Conservation (phyloP, 2,113 vertebrate genomes). For the Oryzias melastigma region DNA sequence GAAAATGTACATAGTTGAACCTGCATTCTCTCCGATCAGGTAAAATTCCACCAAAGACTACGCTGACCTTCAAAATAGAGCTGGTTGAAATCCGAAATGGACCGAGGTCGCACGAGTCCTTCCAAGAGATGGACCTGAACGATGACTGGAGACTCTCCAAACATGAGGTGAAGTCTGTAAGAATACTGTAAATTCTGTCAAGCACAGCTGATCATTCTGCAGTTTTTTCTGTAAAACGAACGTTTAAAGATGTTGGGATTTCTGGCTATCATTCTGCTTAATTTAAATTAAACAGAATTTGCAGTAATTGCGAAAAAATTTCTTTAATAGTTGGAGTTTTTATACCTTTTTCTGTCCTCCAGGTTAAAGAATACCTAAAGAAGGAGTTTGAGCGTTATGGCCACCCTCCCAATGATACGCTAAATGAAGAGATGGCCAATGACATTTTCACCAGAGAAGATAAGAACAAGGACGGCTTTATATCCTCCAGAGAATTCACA, state of each 20-base stretch:
- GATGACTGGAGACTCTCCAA: slow-evolving; percentile 97
- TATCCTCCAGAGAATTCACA: slow-evolving; percentile 95
- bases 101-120: slow-evolving; percentile 94
- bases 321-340: too few relatives aligned
- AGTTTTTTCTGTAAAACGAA: neutral
- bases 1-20: neutral
- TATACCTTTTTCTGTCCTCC: neutral
- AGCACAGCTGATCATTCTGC: neutral
- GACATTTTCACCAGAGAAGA: slow-evolving; percentile 97
- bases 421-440: slow-evolving; percentile 89
- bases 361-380: slow-evolving; percentile 94
- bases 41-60: slow-evolving; percentile 95
- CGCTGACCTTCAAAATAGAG: slow-evolving; percentile 89
- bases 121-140: slow-evolving; percentile 98
- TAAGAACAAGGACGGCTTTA: slow-evolving; percentile 90
- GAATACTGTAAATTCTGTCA: neutral
- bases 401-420: slow-evolving; percentile 88
- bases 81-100: slow-evolving; percentile 95
- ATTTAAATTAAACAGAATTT: too few relatives aligned
- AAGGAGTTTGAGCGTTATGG: slow-evolving; percentile 93
- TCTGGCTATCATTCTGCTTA: too few relatives aligned
- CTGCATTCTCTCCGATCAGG: slow-evolving; percentile 69
- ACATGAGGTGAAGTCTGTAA: slow-evolving; percentile 79
- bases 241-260: too few relatives aligned
- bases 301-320: too few relatives aligned